Evolutionary conservation across 2,113 vertebrate genomes (phyloP), one percentile per base, ranked within the genome.

Genomic region (Uria aalge): DNA sequence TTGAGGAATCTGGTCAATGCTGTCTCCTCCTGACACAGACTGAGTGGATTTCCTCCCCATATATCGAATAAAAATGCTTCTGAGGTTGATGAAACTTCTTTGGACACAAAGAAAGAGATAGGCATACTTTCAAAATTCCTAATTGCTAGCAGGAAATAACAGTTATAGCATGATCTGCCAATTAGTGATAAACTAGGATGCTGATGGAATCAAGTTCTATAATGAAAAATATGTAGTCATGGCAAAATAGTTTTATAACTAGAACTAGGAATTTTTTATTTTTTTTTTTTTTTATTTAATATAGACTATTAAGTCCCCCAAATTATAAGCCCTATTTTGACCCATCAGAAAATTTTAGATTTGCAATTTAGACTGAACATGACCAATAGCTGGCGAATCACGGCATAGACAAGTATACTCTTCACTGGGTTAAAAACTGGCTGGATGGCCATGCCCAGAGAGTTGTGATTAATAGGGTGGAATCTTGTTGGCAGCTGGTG

Each of bases 71-170:
- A 62, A 93, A 93, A 93, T 97, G 81, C 45, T 90, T 97, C 73
- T 82, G 57, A 82, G 20, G 6, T 12, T 66, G 77, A 94, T 95
- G 89, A 94, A 97, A 94, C 72, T 80, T 87, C 48, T 78, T n/a
- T 94, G 96, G 93, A 97, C 57, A 80, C 62, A 77, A 93, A 88
- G 64, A 89, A 92, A 80, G 95, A 86, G 85, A 95, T 73, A 95
- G 79, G 64, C 81, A 91, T 45, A 34, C 32, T 95, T 96, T 97
- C 88, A 97, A 94, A 94, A 96, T 97, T 94, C 88, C 57, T 45
- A 59, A 67, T 83, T 1, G 1, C 67, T 91, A 81, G 40, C 26
- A 89, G 83, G 86, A 94, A 96, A 96, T 95, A 88, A 68, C 55
- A 88, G 40, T 26, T 60, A 64, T 74, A 96, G 82, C 86, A 91